phyloP scores from a whole-genome alignment of 2,113 vertebrate species.

The Pelecanoides urinatrix region DNA sequence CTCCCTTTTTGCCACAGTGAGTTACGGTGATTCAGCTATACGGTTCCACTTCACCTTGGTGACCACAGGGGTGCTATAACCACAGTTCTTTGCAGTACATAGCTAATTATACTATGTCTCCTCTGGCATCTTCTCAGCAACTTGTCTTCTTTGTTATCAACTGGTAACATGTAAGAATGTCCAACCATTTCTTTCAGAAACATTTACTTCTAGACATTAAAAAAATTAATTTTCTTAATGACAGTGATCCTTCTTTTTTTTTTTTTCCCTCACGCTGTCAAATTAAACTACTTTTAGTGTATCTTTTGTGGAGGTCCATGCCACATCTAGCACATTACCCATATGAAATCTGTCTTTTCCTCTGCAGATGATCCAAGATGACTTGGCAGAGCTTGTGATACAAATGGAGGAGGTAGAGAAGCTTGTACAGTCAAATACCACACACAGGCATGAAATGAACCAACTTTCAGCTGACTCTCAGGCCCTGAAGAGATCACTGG shows the following conservation, averaged over 20 bases:
- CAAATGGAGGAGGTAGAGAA: slow-evolving; percentile 78
- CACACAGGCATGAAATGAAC: slow-evolving; percentile 77
- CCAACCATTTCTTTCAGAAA: not conserved
- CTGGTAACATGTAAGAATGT: not conserved
- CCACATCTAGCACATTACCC: not conserved
- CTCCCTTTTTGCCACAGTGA: not conserved
- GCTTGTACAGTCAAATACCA: slow-evolving; percentile 74
- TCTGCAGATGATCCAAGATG: slow-evolving; percentile 83
- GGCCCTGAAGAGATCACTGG: slow-evolving; percentile 73
- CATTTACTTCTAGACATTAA: not conserved
- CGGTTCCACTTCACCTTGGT: not conserved
- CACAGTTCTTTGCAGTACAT: not conserved
- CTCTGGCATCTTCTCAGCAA: not conserved
- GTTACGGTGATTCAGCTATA: not conserved
- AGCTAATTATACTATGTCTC: not conserved
- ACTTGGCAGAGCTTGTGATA: slow-evolving; percentile 77
- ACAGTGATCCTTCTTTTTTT: not conserved
- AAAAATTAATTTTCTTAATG: not conserved
- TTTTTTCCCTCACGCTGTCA: not conserved
- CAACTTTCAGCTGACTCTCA: slow-evolving; percentile 75
- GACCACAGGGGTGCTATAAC: not conserved
- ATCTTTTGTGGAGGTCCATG: not conserved
- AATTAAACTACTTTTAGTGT: not conserved
- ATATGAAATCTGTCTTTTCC: not conserved
- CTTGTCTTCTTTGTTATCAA: not conserved